A percentile compares a stretch with the other conserved stretches of the same genome.
Conservation (phyloP, 2,113 vertebrate species). For the Propithecus coquereli region DNA sequence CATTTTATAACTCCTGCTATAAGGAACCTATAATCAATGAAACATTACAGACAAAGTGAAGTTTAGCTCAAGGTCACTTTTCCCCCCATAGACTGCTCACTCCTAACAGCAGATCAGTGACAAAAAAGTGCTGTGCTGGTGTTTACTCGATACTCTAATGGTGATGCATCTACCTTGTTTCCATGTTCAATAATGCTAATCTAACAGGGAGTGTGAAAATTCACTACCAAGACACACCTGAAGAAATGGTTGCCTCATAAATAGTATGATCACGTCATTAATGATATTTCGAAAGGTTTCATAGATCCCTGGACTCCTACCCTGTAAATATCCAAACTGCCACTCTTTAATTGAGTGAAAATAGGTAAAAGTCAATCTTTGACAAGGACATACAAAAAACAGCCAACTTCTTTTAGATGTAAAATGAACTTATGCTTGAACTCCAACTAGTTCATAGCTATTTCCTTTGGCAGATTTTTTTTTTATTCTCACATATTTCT, state of each 20-base stretch:
- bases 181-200: not conserved
- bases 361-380: not conserved
- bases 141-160: not conserved
- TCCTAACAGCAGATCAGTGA: not conserved
- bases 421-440: conserved; percentile 33
- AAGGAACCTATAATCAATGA: not conserved
- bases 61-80: not conserved
- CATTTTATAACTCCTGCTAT: not conserved
- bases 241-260: conserved; percentile 34
- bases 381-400: conserved; percentile 5
- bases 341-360: conserved; percentile 24
- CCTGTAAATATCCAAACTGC: not conserved
- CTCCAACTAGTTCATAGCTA: conserved; percentile 33
- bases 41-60: not conserved
- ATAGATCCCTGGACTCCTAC: not conserved
- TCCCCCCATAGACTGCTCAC: not conserved
- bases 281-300: conserved; percentile 40
- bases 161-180: conserved; percentile 13
- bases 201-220: conserved; percentile 23
- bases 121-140: not conserved
- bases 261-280: not conserved
- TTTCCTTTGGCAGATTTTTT: conserved; percentile 27
- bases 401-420: not conserved
- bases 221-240: not conserved
- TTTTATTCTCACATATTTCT: conserved; percentile 35